Conservation (phyloP, 2,888 invertebrate species). For the Hydropsyche betteni region DNA sequence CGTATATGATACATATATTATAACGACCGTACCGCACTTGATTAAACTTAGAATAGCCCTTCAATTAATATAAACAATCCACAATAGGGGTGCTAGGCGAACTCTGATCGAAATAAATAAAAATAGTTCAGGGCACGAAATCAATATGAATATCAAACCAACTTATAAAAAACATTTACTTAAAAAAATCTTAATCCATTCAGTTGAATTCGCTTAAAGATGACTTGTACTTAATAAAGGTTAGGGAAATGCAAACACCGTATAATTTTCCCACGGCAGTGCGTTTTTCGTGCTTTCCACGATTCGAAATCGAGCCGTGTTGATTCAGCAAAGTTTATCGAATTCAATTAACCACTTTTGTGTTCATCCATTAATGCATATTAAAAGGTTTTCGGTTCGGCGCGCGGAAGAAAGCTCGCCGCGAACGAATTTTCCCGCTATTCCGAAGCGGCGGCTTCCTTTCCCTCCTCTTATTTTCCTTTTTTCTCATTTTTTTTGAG, state of each 20-base stretch:
- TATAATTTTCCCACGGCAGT: too few relatives aligned
- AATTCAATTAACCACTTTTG: conserved; percentile 27
- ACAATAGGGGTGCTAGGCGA: background rate
- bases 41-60: conserved; percentile 11
- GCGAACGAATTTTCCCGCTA: background rate
- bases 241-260: too few relatives aligned
- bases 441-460: background rate
- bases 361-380: conserved; percentile 28
- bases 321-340: conserved; percentile 3
- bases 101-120: background rate
- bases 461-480: conserved; percentile 7
- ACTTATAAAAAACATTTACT: too few relatives aligned
- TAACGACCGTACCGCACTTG: conserved; percentile 2
- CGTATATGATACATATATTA: background rate
- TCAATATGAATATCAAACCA: too few relatives aligned
- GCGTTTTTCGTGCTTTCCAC: too few relatives aligned
- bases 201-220: too few relatives aligned
- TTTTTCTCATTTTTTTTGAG: conserved; percentile 13
- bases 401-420: conserved; percentile 2
- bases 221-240: too few relatives aligned
- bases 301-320: conserved; percentile 5
- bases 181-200: too few relatives aligned
- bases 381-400: conserved; percentile 15
- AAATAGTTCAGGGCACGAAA: background rate
- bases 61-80: too few relatives aligned